Conservation (phyloP, 1,140 invertebrate genomes). For the Pogonognathellus flavescens region DNA sequence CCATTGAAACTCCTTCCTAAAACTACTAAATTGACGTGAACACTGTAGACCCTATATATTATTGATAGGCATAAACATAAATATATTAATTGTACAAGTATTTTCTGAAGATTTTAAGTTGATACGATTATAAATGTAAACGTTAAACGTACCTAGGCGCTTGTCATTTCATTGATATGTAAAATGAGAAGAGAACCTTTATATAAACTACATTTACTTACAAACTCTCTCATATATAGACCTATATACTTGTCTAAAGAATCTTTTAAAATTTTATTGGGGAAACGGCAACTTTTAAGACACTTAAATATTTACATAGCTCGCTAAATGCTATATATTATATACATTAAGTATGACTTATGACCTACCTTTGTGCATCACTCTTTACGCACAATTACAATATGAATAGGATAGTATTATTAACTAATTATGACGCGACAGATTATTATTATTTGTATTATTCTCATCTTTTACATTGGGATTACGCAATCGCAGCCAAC, state of each 20-base stretch:
- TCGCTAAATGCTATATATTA: background rate
- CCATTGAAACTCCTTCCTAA: slow-evolving; percentile 63
- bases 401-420: background rate
- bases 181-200: too few species aligned
- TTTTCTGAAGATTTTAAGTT: slow-evolving; percentile 39
- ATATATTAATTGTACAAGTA: slow-evolving; percentile 14
- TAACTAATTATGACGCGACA: too few species aligned
- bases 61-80: background rate
- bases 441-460: too few species aligned
- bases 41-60: slow-evolving; percentile 6
- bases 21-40: slow-evolving; percentile 58
- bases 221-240: background rate
- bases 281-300: slow-evolving; percentile 14
- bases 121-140: background rate
- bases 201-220: background rate
- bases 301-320: background rate
- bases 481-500: too few species aligned
- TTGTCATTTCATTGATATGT: too few species aligned
- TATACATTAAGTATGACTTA: background rate
- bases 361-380: background rate
- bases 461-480: too few species aligned
- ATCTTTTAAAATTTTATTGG: slow-evolving; percentile 10
- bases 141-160: slow-evolving; percentile 13
- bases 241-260: slow-evolving; percentile 8
- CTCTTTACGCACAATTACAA: background rate